Conservation (phyloP, 2,113 vertebrate genomes). For the Indri indri region DNA sequence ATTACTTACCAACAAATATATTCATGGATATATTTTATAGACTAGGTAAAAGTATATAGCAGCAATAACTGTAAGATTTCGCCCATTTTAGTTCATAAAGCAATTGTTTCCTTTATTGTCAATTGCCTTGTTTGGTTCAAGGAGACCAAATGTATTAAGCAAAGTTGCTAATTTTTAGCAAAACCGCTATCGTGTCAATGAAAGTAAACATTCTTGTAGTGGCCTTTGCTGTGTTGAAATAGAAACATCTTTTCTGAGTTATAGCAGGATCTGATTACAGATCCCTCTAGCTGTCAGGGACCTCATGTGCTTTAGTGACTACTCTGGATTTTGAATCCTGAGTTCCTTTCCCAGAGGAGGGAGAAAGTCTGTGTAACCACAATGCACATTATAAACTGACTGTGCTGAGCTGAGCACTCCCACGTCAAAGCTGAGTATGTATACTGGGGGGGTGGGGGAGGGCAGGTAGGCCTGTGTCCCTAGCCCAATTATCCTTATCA, state of each 20-base stretch:
- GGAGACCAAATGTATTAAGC: not conserved
- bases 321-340: not conserved
- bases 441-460: not conserved
- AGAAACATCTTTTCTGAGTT: slow-evolving; percentile 24
- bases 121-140: not conserved
- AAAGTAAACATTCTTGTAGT: slow-evolving; percentile 28
- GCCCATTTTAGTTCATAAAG: not conserved
- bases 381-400: not conserved
- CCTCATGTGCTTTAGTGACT: not conserved
- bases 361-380: not conserved
- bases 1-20: not conserved
- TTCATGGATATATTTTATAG: not conserved
- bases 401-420: not conserved
- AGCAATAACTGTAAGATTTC: not conserved
- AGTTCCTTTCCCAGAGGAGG: slow-evolving; percentile 21
- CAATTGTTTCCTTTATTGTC: not conserved
- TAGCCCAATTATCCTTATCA: slow-evolving; percentile 33
- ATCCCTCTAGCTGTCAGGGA: not conserved
- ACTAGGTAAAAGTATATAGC: not conserved
- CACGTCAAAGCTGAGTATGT: not conserved
- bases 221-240: not conserved
- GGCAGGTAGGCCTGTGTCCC: not conserved
- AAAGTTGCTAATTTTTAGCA: not conserved
- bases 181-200: not conserved
- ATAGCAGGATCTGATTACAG: slow-evolving; percentile 20